phyloP scores from a whole-genome alignment of 2,888 invertebrate genomes.

The Catonia carolina region DNA sequence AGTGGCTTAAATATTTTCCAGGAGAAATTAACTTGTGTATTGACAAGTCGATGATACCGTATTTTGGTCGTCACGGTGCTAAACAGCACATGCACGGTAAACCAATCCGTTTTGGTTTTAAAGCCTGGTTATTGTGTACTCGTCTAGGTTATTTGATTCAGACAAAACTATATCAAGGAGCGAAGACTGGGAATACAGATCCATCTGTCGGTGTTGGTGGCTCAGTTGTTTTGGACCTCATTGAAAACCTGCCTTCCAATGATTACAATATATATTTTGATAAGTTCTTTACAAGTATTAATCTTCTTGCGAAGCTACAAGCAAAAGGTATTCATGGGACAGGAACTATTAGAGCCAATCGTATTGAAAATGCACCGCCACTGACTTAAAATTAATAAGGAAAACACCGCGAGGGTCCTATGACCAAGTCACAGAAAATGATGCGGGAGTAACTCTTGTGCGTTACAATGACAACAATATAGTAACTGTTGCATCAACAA shows the following conservation, averaged over 20 bases:
- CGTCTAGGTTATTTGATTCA: conserved; percentile 9
- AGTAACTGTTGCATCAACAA: conserved; percentile 6
- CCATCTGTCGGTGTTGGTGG: neutral
- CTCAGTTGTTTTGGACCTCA: neutral
- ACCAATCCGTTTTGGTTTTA: conserved; percentile 15
- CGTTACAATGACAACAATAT: conserved; percentile 14
- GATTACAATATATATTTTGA: conserved; percentile 1
- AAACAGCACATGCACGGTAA: conserved; percentile 19
- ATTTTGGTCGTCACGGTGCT: conserved; percentile 10
- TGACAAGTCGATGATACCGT: conserved; percentile 13
- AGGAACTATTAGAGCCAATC: conserved; percentile 9
- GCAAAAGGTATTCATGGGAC: neutral
- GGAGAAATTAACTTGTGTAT: neutral
- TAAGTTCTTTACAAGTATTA: conserved; percentile 8
- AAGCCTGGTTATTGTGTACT: conserved; percentile 10
- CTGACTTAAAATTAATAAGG: neutral
- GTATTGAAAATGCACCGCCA: conserved; percentile 3
- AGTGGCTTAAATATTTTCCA: conserved; percentile 5
- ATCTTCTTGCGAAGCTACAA: conserved; percentile 6
- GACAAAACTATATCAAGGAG: conserved; percentile 1
- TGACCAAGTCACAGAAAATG: neutral
- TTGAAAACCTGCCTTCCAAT: conserved; percentile 10
- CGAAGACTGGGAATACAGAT: neutral
- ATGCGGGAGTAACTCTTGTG: conserved; percentile 9
- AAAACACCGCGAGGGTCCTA: conserved; percentile 1